Percentiles rank a stretch among this genome's conserved stretches.
Evolutionary conservation across 1,140 invertebrate genomes (phyloP).

Genomic region (Saccostrea echinata): DNA sequence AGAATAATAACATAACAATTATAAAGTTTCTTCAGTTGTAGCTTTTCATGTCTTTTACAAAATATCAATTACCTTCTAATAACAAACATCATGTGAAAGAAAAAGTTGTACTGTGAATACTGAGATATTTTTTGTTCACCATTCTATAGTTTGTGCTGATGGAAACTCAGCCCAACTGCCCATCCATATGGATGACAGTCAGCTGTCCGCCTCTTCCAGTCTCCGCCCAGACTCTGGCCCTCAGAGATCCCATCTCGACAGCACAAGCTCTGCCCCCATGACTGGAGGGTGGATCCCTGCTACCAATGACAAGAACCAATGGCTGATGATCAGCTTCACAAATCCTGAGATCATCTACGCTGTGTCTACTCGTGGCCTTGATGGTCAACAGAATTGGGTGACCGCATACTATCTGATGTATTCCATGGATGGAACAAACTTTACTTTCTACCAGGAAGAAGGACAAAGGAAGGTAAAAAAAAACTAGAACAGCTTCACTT

Average conservation of each 20-base stretch:
- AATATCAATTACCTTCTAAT: not conserved
- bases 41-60: not conserved
- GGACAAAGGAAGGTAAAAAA: slow-evolving; percentile 46
- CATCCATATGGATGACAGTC: slow-evolving; percentile 47
- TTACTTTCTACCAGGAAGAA: slow-evolving; percentile 51
- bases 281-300: slow-evolving; percentile 66
- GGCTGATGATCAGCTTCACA: slow-evolving; percentile 83
- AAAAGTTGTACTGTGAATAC: not conserved
- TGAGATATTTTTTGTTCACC: not conserved
- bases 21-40: not conserved
- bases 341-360: slow-evolving; percentile 88
- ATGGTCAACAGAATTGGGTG: slow-evolving; percentile 83
- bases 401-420: slow-evolving; percentile 84
- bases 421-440: slow-evolving; percentile 58
- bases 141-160: slow-evolving; percentile 11
- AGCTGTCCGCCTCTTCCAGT: slow-evolving; percentile 60
- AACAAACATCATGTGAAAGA: too few relatives aligned
- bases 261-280: slow-evolving; percentile 46
- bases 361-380: slow-evolving; percentile 84
- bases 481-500: not conserved
- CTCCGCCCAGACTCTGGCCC: slow-evolving; percentile 55
- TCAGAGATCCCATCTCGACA: slow-evolving; percentile 57
- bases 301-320: slow-evolving; percentile 60
- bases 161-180: slow-evolving; percentile 31
- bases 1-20: not conserved